Base-by-base conservation (phyloP, 2,113 vertebrate species). In the Prunella fulvescens region DNA sequence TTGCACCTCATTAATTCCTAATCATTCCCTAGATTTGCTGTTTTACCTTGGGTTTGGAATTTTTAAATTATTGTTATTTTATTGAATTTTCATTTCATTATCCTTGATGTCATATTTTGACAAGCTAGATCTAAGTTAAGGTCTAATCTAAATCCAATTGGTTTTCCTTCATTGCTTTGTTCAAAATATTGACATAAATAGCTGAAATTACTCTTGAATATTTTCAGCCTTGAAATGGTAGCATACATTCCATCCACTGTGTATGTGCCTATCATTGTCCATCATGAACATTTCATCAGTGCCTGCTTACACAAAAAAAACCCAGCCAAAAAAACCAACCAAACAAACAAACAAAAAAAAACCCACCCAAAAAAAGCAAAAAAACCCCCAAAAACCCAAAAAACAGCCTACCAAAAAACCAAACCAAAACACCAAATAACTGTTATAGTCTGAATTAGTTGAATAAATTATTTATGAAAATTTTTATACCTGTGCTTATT, bases 391-490 rank as follows among this genome's bases (percentile, higher is more conserved):
- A n/a, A 53, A 24, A 11, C 3, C 14, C 11, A 45, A 35, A 20
- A 33, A n/a, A 5, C 19, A n/a, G n/a, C n/a, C n/a, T n/a, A n/a
- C n/a, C 19, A 19, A 37, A 47, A 60, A 31, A 16, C 3, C 9
- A 39, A 28, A 61, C 19, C 17, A 39, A 39, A 39, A 19, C 6
- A 14, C 11, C 14, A 54, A 74, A 39, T 19, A 66, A 8, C 9
- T 44, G 14, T 18, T 62, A 8, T 25, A 53, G 12, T 42, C 10
- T 91, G 58, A 86, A 77, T 8, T 71, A 28, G 37, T 72, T 35
- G 48, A 90, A 57, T 62, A 56, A 58, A 72, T 84, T 90, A 58
- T 84, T 88, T 90, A 65, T 72, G 15, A 72, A 83, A 93, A 86
- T 69, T 54, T 4, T 3, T 83, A 45, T 40, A 19, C 6, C 5